phyloP scores from a whole-genome alignment of 2,888 invertebrate genomes.

The Serripes groenlandicus region DNA sequence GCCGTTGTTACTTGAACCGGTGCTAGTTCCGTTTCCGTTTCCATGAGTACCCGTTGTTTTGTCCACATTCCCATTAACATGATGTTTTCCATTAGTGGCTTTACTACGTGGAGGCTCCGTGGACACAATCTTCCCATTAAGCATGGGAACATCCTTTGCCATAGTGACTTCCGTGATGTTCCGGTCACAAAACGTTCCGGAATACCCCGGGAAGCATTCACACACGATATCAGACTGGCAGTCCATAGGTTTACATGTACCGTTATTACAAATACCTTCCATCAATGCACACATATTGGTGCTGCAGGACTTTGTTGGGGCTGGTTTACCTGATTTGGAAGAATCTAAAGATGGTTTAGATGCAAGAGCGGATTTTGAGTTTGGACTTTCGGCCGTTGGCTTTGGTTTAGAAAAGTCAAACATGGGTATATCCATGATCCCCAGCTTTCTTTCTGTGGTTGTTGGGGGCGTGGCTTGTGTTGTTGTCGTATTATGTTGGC shows the following conservation, averaged over 20 bases:
- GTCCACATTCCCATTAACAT: slow-evolving; percentile 34
- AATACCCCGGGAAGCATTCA: slow-evolving; percentile 30
- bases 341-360: not conserved
- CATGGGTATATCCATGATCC: slow-evolving; percentile 3
- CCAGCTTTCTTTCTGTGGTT: not conserved
- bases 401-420: slow-evolving; percentile 38
- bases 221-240: slow-evolving; percentile 38
- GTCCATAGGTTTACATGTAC: slow-evolving; percentile 23
- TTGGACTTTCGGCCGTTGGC: not conserved
- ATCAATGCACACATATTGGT: slow-evolving; percentile 34
- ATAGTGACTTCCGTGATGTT: slow-evolving; percentile 19
- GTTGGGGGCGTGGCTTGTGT: not conserved
- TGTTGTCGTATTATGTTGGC: not conserved
- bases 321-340: not conserved
- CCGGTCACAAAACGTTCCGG: slow-evolving; percentile 39
- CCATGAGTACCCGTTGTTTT: not conserved
- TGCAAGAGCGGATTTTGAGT: slow-evolving; percentile 7
- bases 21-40: not conserved
- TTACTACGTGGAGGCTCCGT: slow-evolving; percentile 1
- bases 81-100: slow-evolving; percentile 13
- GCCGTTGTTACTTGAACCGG: not conserved
- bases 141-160: slow-evolving; percentile 14
- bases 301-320: not conserved
- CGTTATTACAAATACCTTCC: slow-evolving; percentile 40
- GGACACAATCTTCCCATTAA: slow-evolving; percentile 32